Evolutionary conservation across 1,140 invertebrate genomes (phyloP), one percentile per base, ranked within the genome.

Genomic region (Caerostris extrusa): DNA sequence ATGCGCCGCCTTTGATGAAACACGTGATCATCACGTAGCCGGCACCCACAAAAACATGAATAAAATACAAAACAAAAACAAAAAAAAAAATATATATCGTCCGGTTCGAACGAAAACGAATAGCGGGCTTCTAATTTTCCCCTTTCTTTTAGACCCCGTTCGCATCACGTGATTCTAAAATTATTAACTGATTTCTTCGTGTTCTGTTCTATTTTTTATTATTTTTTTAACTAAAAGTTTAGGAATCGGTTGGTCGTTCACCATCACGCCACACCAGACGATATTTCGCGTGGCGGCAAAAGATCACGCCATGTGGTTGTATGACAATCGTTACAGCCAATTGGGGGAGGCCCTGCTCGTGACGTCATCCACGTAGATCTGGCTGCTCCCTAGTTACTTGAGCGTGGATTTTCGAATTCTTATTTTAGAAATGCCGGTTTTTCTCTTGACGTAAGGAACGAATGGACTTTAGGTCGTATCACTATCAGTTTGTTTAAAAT

Each of bases 281-380:
- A 91, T 91, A 50, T 83, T 87, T 64, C 90, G 90, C 71, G 57
- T 90, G 89, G 89, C 89, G 77, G 67, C n/a, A 0, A 34, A 55
- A 17, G 77, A 91, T 91, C 90, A 91, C 90, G 90, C 90, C 90
- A 91, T 91, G 90, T 91, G 90, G 77, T 91, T 91, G 71, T 91
- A 91, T 91, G 77, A 64, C 90, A 61, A 82, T 82, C 90, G 58
- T 53, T 50, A 19, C 77, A 83, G 58, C 90, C 90, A 91, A 91
- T 91, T 6, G 7, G 34, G 50, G 12, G 5, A 57, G 8, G 57
- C 58, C 19, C 57, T n/a, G n/a, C 3, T 7, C 77, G 90, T 91
- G 90, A 91, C 90, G 90, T 91, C 90, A 91, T 34, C 4, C n/a
- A 82, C 90, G 71, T 64, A 12, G 14, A 12, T 17, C 57, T 34